These are phyloP conservation scores for Esox masquinongy DNA, from an alignment of 2,797 vertebrate genomes.

Conservation along the genomic window DNA sequence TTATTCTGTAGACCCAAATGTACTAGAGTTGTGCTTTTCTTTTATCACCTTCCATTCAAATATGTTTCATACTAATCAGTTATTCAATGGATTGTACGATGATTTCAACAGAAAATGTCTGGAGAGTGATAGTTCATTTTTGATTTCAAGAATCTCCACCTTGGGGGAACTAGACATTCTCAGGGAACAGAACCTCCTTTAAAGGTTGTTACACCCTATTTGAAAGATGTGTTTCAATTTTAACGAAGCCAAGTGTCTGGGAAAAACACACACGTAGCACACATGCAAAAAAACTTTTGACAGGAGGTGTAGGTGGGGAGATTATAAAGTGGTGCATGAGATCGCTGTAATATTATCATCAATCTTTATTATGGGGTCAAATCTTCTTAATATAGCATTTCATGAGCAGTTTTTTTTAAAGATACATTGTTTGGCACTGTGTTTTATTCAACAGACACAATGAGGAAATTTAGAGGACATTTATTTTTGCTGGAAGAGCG, in stretches of 20 bases:
- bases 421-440: no score
- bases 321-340: constrained; percentile 21
- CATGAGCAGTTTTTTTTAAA: neutral
- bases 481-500: no score
- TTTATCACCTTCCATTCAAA: neutral
- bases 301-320: neutral
- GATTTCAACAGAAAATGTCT: constrained; percentile 30
- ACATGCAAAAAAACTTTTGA: constrained; percentile 25
- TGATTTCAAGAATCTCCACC: constrained; percentile 19
- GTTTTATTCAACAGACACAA: no score
- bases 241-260: constrained; percentile 31
- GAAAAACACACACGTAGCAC: constrained; percentile 13
- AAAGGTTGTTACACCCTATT: constrained; percentile 11
- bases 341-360: neutral
- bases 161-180: constrained; percentile 39
- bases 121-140: constrained; percentile 30
- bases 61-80: neutral
- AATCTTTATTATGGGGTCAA: neutral
- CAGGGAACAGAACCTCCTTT: constrained; percentile 40
- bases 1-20: neutral
- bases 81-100: neutral
- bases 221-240: constrained; percentile 34
- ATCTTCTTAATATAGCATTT: neutral
- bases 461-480: no score
- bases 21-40: neutral